Conservation (phyloP, 2,113 vertebrate genomes). For the Brachyhypopomus gauderio region DNA sequence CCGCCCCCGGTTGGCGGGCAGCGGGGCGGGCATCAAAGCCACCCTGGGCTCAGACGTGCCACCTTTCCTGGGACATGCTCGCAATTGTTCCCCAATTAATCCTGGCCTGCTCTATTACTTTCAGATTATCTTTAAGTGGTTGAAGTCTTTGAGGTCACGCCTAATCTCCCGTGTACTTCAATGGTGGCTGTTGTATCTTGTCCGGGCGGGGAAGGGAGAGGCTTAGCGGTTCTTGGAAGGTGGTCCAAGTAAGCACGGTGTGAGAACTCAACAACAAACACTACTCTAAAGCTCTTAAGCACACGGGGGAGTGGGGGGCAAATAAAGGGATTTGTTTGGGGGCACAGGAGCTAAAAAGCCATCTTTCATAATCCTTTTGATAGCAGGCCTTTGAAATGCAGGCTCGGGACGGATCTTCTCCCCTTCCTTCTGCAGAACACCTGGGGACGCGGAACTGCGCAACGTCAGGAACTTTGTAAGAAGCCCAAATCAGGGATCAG, state of each 20-base stretch:
- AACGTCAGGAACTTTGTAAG: neutral
- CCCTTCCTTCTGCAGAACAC: conserved; percentile 34
- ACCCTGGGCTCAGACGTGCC: conserved; percentile 65
- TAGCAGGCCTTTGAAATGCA: conserved; percentile 80
- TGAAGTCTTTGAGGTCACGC: conserved; percentile 78
- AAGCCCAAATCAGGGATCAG: neutral
- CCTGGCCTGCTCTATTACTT: conserved; percentile 83
- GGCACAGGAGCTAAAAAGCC: conserved; percentile 77
- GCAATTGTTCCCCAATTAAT: conserved; percentile 82
- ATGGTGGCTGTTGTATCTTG: conserved; percentile 78
- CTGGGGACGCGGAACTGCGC: conserved; percentile 33
- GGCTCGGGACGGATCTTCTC: conserved; percentile 63
- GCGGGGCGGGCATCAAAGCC: conserved; percentile 75
- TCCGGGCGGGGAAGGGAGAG: conserved; percentile 72
- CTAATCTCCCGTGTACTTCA: conserved; percentile 76
- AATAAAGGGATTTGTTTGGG: conserved; percentile 77
- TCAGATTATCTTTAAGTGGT: conserved; percentile 84
- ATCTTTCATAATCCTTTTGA: conserved; percentile 83
- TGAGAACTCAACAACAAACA: conserved; percentile 82
- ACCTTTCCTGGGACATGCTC: conserved; percentile 75
- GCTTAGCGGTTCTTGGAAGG: conserved; percentile 80
- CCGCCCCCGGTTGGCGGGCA: conserved; percentile 48
- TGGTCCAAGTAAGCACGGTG: conserved; percentile 76
- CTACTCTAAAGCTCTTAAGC: conserved; percentile 80
- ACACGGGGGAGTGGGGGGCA: conserved; percentile 69